These are phyloP conservation scores for Clarias laeviceps DNA, from an alignment of 2,797 vertebrate genomes.

Conservation along the genomic window DNA sequence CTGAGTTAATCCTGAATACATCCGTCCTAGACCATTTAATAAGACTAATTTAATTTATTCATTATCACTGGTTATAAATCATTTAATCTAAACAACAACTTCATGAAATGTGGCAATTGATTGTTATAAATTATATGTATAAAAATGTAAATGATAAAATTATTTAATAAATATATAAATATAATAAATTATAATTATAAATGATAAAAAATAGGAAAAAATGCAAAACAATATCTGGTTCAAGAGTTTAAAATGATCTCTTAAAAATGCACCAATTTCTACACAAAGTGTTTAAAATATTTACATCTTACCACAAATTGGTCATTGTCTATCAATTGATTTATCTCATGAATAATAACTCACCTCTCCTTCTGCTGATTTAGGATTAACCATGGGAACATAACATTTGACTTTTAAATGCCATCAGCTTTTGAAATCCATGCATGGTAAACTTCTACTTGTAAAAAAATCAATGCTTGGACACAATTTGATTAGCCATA, in stretches of 20 bases:
- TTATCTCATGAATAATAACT: slow-evolving; percentile 57
- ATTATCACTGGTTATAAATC: neutral
- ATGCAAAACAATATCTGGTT: neutral
- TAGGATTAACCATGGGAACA: slow-evolving; percentile 69
- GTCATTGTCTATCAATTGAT: slow-evolving; percentile 25
- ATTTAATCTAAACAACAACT: neutral
- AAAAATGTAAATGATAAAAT: neutral
- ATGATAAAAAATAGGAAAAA: neutral
- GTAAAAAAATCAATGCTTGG: slow-evolving; percentile 87
- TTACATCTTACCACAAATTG: slow-evolving; percentile 19
- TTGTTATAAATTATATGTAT: neutral
- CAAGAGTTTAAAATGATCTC: neutral
- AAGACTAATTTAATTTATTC: neutral
- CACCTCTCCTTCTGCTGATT: slow-evolving; percentile 35
- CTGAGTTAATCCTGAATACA: neutral
- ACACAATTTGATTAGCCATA: slow-evolving; percentile 94
- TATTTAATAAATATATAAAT: no score
- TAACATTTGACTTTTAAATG: slow-evolving; percentile 84
- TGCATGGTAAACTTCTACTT: slow-evolving; percentile 82
- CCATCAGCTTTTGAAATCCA: slow-evolving; percentile 83
- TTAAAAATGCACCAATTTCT: neutral
- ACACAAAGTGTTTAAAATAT: neutral
- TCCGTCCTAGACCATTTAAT: neutral
- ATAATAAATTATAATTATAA: no score
- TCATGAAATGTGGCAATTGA: neutral